Evolutionary conservation across 2,113 vertebrate species (phyloP).

Genomic region (Lucifuga dentata): DNA sequence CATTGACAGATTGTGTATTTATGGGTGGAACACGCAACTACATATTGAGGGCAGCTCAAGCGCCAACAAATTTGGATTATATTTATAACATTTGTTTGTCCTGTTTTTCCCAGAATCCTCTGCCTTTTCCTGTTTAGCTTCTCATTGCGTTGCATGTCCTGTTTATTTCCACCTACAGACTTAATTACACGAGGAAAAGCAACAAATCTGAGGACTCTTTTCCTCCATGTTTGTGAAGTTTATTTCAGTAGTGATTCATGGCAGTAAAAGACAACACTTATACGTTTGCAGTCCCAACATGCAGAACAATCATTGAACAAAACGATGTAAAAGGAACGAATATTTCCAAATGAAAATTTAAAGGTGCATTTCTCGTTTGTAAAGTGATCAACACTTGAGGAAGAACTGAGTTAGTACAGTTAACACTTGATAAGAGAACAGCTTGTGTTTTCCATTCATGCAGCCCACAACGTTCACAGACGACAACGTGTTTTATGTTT

Average conservation of each 20-base stretch:
- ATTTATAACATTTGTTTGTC: conserved; percentile 39
- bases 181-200: conserved; percentile 2
- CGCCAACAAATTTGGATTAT: conserved; percentile 34
- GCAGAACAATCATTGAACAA: conserved; percentile 93
- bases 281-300: conserved; percentile 96
- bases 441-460: conserved; percentile 88
- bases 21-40: no score
- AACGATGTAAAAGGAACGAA: conserved; percentile 78
- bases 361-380: conserved; percentile 87
- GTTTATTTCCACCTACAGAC: conserved; percentile 43
- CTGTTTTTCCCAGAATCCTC: conserved; percentile 17
- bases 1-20: no score
- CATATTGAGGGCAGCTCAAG: no score
- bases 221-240: conserved; percentile 77
- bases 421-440: conserved; percentile 83
- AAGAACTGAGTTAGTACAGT: conserved; percentile 83
- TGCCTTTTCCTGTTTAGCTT: conserved; percentile 77
- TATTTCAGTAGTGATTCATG: conserved; percentile 86
- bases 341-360: conserved; percentile 81
- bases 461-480: conserved; percentile 86
- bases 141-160: conserved; percentile 25
- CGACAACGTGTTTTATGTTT: conserved; percentile 74
- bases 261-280: conserved; percentile 96
- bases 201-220: neutral
- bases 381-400: conserved; percentile 87